These are phyloP conservation scores for Vultur gryphus DNA, from an alignment of 2,797 vertebrate species.

Conservation along the genomic window DNA sequence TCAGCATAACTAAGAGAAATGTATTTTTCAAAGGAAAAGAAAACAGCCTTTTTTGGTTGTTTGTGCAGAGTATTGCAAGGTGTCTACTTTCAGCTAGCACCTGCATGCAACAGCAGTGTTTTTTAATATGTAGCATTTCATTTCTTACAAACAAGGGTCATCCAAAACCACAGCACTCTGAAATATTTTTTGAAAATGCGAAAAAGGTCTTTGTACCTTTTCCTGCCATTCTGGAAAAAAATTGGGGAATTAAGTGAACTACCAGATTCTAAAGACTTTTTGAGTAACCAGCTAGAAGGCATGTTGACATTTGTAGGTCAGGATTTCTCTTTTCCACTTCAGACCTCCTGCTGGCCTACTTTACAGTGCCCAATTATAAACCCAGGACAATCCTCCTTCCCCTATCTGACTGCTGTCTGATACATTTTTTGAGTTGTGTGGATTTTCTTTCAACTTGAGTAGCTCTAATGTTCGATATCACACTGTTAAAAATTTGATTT, in stretches of 20 bases:
- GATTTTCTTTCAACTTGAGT: background rate
- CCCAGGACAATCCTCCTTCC: background rate
- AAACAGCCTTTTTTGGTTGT: background rate
- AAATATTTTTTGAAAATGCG: background rate
- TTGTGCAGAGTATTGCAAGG: background rate
- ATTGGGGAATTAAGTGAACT: background rate
- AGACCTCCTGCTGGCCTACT: background rate
- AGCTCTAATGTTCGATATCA: background rate
- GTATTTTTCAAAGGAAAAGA: background rate
- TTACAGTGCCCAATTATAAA: background rate
- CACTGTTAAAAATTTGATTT: background rate
- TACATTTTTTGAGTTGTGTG: background rate
- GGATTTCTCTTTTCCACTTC: background rate
- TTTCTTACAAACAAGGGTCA: background rate
- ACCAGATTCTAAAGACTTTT: background rate
- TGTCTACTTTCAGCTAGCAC: background rate
- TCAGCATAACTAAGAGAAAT: background rate
- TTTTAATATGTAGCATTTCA: background rate
- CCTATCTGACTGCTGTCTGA: background rate
- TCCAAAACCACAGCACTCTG: background rate
- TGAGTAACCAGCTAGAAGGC: background rate
- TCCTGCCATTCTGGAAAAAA: background rate
- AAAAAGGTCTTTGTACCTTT: background rate
- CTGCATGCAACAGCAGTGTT: background rate
- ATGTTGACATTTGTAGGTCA: background rate